Base-by-base conservation (phyloP, 2,797 vertebrate genomes). In the Oreochromis mossambicus region DNA sequence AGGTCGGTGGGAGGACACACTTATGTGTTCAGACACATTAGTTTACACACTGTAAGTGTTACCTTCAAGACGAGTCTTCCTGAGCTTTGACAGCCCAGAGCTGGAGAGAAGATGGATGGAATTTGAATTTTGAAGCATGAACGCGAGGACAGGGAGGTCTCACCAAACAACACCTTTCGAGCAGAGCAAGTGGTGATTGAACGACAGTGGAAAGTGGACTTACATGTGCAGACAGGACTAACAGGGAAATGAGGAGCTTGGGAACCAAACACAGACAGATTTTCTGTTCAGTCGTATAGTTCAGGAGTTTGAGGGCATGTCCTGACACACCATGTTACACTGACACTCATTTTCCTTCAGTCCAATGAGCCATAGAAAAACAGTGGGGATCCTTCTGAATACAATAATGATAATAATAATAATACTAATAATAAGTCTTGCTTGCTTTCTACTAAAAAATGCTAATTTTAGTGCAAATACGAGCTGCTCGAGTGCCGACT, bases 201-300 rank as follows among this genome's bases (percentile, higher is more conserved):
- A 52, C 8, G 8, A 73, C 46, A 15, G 26, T 48, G 9, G 32
- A 85, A 83, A 81, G 84, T 81, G 81, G 68, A 9, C 81, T 86
- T 77, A 70, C 50, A 2, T 94, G 94, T 91, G 89, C 83, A 2
- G 93, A 88, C 92, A 90, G 88, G 92, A 89, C 43, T 77, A 4
- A 81, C 36, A 41, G 1, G 19, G 80, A 79, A 63, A 48, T 3
- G 73, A 70, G 48, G 38, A 79, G 43, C 21, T 1, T 52, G 9
- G 46, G 79, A 82, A 83, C 24, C 61, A 82, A 80, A 83, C 51
- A n/a, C 52, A 13, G 55, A 81, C 80, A 79, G 87, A 83, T 86
- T 80, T 90, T 91, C 78, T 85, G 17, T 86, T 85, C 52, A 21
- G 50, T 43, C 1, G 7, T 68, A 15, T 10, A 52, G 77, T 85